These are phyloP conservation scores for Microcebus murinus DNA, from an alignment of 2,113 vertebrate species.

Conservation along the genomic window DNA sequence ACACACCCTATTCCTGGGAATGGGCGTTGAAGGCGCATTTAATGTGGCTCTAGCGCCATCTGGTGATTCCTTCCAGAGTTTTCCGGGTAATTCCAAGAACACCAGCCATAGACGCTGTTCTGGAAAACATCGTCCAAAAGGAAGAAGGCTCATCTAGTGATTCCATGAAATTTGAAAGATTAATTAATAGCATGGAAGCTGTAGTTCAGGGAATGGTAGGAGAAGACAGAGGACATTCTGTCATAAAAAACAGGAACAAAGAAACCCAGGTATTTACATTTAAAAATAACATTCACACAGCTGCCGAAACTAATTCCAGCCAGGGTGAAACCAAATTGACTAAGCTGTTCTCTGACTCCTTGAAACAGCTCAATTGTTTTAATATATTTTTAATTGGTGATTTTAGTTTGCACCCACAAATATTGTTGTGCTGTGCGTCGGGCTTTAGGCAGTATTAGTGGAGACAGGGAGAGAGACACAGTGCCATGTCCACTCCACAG, in stretches of 20 bases:
- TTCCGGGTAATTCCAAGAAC: neutral
- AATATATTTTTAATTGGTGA: neutral
- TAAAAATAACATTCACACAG: neutral
- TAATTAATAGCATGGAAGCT: neutral
- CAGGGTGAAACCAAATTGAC: neutral
- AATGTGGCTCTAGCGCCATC: constrained; percentile 57
- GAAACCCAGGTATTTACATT: neutral
- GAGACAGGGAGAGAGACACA: neutral
- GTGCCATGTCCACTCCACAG: rapidly evolving
- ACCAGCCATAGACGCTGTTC: neutral
- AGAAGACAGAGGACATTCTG: neutral
- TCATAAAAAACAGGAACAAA: neutral
- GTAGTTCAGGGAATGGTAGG: neutral
- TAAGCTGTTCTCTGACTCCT: neutral
- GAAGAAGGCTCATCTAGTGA: neutral
- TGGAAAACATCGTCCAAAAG: neutral
- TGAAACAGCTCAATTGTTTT: neutral
- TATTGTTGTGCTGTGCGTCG: too few species aligned
- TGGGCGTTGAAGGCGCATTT: rapidly evolving
- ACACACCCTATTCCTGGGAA: neutral
- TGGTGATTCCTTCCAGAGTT: neutral
- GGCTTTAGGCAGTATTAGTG: rapidly evolving
- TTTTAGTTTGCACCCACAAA: neutral
- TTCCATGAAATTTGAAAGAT: neutral
- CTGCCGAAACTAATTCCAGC: neutral